These are phyloP conservation scores for Rhagonycha lutea DNA, from an alignment of 2,888 invertebrate species.

Conservation along the genomic window DNA sequence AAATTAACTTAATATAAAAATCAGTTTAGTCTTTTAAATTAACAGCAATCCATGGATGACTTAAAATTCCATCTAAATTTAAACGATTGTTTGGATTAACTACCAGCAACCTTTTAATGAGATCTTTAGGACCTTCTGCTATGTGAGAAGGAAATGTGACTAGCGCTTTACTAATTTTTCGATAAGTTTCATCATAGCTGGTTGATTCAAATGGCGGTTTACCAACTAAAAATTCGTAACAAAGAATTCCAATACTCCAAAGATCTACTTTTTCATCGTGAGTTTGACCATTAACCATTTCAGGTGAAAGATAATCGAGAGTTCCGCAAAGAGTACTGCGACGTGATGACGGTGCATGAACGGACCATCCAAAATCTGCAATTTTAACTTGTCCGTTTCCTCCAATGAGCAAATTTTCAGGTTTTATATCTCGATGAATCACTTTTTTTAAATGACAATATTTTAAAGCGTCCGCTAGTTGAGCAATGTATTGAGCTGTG, in stretches of 20 bases:
- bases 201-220: slow-evolving; percentile 88
- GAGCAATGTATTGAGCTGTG: slow-evolving; percentile 80
- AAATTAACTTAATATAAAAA: background rate
- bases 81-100: slow-evolving; percentile 76
- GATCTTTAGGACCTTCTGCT: slow-evolving; percentile 73
- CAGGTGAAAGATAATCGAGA: slow-evolving; percentile 93
- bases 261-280: slow-evolving; percentile 91
- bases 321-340: slow-evolving; percentile 93
- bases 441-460: slow-evolving; percentile 92
- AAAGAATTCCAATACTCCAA: slow-evolving; percentile 95
- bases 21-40: background rate
- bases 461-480: slow-evolving; percentile 82
- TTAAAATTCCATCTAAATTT: slow-evolving; percentile 71
- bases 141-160: slow-evolving; percentile 75
- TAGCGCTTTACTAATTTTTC: slow-evolving; percentile 73
- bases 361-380: slow-evolving; percentile 98
- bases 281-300: slow-evolving; percentile 84
- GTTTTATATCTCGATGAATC: slow-evolving; percentile 94
- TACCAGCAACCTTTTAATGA: slow-evolving; percentile 79
- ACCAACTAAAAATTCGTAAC: slow-evolving; percentile 93
- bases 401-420: slow-evolving; percentile 90
- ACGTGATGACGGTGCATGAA: slow-evolving; percentile 90
- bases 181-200: slow-evolving; percentile 76
- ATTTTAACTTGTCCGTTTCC: slow-evolving; percentile 87
- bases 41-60: slow-evolving; percentile 78